phyloP scores from a whole-genome alignment of 2,888 invertebrate species.

The Branchipolynoe longqiensis region DNA sequence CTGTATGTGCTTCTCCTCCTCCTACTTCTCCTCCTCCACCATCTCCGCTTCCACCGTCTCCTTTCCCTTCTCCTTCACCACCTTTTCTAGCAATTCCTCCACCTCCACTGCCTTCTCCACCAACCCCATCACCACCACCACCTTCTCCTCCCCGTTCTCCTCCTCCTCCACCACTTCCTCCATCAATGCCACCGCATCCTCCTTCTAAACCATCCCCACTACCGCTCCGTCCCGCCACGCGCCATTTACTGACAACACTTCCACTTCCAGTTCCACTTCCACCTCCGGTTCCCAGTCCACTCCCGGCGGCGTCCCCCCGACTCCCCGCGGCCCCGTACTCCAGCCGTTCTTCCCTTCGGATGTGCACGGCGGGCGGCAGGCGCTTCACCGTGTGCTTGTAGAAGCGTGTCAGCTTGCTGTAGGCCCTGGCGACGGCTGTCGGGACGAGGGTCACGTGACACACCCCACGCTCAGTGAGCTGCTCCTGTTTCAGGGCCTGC shows the following conservation, averaged over 20 bases:
- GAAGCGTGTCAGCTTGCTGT: conserved; percentile 15
- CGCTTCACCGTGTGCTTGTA: not conserved
- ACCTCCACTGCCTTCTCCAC: too few species aligned
- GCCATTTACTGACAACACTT: not conserved
- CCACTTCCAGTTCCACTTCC: not conserved
- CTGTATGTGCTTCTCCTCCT: too few species aligned
- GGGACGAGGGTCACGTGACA: conserved; percentile 4
- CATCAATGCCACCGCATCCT: too few species aligned
- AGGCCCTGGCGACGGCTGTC: not conserved
- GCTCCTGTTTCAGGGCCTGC: conserved; percentile 24
- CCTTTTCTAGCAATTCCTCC: too few species aligned
- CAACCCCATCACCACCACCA: too few species aligned
- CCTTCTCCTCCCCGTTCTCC: too few species aligned
- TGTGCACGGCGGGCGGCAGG: not conserved
- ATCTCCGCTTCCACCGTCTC: too few species aligned
- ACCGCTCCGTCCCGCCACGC: not conserved
- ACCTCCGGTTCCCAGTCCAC: not conserved
- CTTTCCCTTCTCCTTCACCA: too few species aligned
- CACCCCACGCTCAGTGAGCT: not conserved
- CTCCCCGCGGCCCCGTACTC: not conserved
- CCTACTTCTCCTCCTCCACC: too few species aligned
- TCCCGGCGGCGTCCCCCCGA: not conserved
- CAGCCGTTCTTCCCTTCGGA: not conserved
- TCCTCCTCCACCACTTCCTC: too few species aligned
- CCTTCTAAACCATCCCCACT: not conserved